Evolutionary conservation across 1,140 invertebrate genomes (phyloP).

Genomic region (Dreissena polymorpha): DNA sequence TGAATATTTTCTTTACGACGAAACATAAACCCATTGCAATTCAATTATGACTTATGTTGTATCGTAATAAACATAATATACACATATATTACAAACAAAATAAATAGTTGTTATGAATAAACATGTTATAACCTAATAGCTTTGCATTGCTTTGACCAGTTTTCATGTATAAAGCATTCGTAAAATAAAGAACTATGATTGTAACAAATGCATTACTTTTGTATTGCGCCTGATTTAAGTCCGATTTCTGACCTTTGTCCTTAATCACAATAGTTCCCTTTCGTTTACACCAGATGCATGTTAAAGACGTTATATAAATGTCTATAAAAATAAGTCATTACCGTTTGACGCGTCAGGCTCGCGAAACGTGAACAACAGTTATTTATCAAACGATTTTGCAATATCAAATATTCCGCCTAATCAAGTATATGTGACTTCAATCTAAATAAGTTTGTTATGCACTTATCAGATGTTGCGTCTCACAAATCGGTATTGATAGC

Average conservation of each 20-base stretch:
- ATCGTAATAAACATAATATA: no score
- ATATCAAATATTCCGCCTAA: constrained; percentile 53
- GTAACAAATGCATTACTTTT: no score
- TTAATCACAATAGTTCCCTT: constrained; percentile 43
- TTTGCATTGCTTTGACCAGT: no score
- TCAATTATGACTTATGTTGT: constrained; percentile 48
- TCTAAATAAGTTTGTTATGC: constrained; percentile 54
- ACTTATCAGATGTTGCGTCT: constrained; percentile 45
- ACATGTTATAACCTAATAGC: no score
- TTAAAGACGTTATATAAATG: constrained; percentile 36
- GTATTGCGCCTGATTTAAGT: no score
- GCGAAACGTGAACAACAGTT: constrained; percentile 12
- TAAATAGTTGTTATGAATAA: no score
- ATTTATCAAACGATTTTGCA: constrained; percentile 49
- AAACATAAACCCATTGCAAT: constrained; percentile 47
- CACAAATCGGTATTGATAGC: constrained; percentile 53
- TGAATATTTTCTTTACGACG: no score
- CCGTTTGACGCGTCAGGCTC: constrained; percentile 35
- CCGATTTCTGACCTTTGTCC: constrained; percentile 34
- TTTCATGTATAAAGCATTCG: no score
- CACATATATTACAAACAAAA: no score
- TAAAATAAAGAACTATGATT: no score
- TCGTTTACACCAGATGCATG: constrained; percentile 41
- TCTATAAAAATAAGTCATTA: constrained; percentile 30
- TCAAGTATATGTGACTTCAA: constrained; percentile 51